Evolutionary conservation across 1,140 invertebrate species (phyloP).

Genomic region (Drosophila burlai): DNA sequence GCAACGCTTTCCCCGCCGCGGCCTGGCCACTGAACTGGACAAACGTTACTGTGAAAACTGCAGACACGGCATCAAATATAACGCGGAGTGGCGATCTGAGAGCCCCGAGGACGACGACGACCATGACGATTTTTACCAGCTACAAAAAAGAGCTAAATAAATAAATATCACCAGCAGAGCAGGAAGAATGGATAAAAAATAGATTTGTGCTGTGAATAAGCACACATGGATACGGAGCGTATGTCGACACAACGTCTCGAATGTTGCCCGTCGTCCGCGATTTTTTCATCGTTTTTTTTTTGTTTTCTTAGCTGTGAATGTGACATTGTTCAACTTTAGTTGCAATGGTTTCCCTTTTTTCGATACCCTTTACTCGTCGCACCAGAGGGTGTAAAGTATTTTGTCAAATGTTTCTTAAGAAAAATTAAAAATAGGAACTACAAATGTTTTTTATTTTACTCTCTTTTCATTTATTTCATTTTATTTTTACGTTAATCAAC

Average conservation of each 20-base stretch:
- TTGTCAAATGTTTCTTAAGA: neutral
- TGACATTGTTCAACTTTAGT: slow-evolving; percentile 65
- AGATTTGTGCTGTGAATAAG: slow-evolving; percentile 63
- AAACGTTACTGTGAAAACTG: slow-evolving; percentile 66
- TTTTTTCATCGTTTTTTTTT: neutral
- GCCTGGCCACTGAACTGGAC: slow-evolving; percentile 76
- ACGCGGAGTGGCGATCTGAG: slow-evolving; percentile 33
- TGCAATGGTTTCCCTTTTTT: slow-evolving; percentile 16
- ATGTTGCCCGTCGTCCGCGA: slow-evolving; percentile 13
- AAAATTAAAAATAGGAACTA: no score
- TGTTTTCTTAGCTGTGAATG: slow-evolving; percentile 45
- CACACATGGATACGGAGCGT: slow-evolving; percentile 36
- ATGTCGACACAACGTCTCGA: slow-evolving; percentile 57
- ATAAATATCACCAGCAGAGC: slow-evolving; percentile 69
- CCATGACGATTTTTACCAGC: slow-evolving; percentile 43
- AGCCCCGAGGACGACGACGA: slow-evolving; percentile 12
- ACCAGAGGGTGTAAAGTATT: no score
- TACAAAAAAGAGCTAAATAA: slow-evolving; percentile 73
- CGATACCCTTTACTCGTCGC: neutral
- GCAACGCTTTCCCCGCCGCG: slow-evolving; percentile 45
- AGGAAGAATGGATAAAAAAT: slow-evolving; percentile 62
- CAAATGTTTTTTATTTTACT: neutral
- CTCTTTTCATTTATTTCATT: neutral
- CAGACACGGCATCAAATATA: slow-evolving; percentile 80
- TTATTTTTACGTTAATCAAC: no score